Evolutionary conservation across 2,113 vertebrate genomes (phyloP).

Genomic region (Cyanoderma ruficeps): DNA sequence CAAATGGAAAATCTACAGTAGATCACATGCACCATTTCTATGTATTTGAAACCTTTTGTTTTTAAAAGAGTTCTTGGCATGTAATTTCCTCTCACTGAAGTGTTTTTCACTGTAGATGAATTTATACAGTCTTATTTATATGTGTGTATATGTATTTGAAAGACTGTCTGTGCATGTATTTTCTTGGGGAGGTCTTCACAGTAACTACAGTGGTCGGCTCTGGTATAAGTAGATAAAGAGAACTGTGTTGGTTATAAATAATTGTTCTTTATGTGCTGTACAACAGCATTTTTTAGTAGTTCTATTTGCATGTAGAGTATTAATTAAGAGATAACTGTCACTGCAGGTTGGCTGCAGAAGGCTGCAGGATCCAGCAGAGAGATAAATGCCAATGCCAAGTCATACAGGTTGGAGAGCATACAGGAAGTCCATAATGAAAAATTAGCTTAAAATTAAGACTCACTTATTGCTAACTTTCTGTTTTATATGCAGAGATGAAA

Average conservation of each 20-base stretch:
- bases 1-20: not conserved
- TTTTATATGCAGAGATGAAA: not conserved
- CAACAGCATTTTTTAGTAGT: conserved; percentile 46
- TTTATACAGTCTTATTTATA: not conserved
- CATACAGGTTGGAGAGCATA: conserved; percentile 70
- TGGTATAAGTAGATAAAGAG: conserved; percentile 56
- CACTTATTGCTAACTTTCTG: conserved; percentile 20
- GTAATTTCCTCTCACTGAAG: not conserved
- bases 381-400: conserved; percentile 71
- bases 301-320: conserved; percentile 75
- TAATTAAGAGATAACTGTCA: conserved; percentile 85
- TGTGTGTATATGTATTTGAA: not conserved
- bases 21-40: not conserved
- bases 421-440: conserved; percentile 65
- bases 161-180: conserved; percentile 7
- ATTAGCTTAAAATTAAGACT: conserved; percentile 70
- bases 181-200: conserved; percentile 37
- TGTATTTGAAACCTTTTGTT: conserved; percentile 10
- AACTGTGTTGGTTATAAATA: conserved; percentile 55
- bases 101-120: not conserved
- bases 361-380: conserved; percentile 76
- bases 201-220: not conserved
- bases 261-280: conserved; percentile 43
- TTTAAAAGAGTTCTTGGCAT: not conserved
- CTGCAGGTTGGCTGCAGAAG: conserved; percentile 78